phyloP scores from a whole-genome alignment of 2,113 vertebrate species.

The Limanda limanda region DNA sequence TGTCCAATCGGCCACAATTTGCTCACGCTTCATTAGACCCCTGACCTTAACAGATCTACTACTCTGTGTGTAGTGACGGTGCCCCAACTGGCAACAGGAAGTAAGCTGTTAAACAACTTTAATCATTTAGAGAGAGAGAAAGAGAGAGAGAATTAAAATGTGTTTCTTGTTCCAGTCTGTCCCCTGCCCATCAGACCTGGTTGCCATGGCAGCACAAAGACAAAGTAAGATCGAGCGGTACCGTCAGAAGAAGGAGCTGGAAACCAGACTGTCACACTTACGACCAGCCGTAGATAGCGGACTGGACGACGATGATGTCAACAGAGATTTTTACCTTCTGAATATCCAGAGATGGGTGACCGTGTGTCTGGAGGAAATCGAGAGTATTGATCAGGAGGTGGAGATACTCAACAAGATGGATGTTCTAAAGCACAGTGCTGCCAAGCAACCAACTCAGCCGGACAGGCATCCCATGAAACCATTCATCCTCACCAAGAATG shows the following conservation, averaged over 20 bases:
- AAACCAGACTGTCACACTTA: conserved; percentile 85
- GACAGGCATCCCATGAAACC: conserved; percentile 85
- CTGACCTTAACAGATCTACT: too few species aligned
- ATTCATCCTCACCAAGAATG: conserved; percentile 92
- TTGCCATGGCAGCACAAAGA: conserved; percentile 89
- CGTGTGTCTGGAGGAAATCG: conserved; percentile 89
- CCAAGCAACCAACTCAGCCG: conserved; percentile 57
- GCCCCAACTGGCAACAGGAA: too few species aligned
- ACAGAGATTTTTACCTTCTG: conserved; percentile 89
- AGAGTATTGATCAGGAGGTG: conserved; percentile 93
- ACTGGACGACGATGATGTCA: conserved; percentile 88
- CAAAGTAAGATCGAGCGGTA: conserved; percentile 92
- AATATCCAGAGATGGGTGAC: conserved; percentile 87
- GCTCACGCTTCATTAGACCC: too few species aligned
- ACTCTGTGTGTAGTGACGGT: too few species aligned
- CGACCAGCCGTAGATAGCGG: conserved; percentile 83
- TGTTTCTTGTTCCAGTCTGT: conserved; percentile 45
- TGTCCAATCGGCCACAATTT: too few species aligned
- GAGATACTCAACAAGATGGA: conserved; percentile 87
- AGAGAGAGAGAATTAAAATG: background rate
- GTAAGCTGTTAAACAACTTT: too few species aligned
- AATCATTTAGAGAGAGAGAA: too few species aligned
- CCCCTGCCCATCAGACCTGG: conserved; percentile 73
- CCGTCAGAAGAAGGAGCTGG: conserved; percentile 91
- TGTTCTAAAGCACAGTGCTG: conserved; percentile 60